Conservation (phyloP, 2,888 invertebrate species). For the Ceraclea dissimilis region DNA sequence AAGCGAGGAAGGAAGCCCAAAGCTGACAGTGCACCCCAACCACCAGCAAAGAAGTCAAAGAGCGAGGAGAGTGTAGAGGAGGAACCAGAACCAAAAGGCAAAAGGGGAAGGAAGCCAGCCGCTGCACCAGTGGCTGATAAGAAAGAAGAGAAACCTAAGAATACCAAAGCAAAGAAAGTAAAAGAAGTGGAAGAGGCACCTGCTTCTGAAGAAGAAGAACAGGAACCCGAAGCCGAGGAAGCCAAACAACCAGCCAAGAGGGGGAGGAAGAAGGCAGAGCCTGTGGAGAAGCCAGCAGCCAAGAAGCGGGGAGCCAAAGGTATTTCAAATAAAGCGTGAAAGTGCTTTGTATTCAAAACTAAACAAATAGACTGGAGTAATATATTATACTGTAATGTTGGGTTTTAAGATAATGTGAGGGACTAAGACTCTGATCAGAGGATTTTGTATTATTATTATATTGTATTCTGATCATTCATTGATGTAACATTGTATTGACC, state of each 20-base stretch:
- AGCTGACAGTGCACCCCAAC: constrained; percentile 5
- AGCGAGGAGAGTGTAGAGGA: constrained; percentile 24
- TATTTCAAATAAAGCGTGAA: constrained; percentile 25
- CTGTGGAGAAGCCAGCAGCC: constrained; percentile 29
- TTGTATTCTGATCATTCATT: too few relatives aligned
- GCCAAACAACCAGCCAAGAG: constrained; percentile 28
- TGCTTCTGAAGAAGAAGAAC: constrained; percentile 19
- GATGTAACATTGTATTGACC: neutral
- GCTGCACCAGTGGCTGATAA: constrained; percentile 28
- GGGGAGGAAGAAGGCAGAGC: constrained; percentile 18
- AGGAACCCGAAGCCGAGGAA: constrained; percentile 22
- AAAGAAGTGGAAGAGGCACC: constrained; percentile 18
- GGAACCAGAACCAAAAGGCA: constrained; percentile 14
- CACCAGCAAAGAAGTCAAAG: constrained; percentile 29
- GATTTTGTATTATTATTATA: too few relatives aligned
- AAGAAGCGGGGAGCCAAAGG: constrained; percentile 28
- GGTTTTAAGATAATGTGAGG: neutral
- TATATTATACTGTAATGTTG: neutral
- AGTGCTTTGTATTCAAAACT: constrained; percentile 12
- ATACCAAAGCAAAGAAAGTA: constrained; percentile 14
- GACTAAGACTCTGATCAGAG: too few relatives aligned
- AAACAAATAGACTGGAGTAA: constrained; percentile 4
- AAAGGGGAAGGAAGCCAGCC: constrained; percentile 28
- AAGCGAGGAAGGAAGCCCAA: constrained; percentile 34
- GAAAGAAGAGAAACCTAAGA: constrained; percentile 29